Conservation (phyloP, 92 coral and sea anemone species). For the Desmophyllum pertusum region DNA sequence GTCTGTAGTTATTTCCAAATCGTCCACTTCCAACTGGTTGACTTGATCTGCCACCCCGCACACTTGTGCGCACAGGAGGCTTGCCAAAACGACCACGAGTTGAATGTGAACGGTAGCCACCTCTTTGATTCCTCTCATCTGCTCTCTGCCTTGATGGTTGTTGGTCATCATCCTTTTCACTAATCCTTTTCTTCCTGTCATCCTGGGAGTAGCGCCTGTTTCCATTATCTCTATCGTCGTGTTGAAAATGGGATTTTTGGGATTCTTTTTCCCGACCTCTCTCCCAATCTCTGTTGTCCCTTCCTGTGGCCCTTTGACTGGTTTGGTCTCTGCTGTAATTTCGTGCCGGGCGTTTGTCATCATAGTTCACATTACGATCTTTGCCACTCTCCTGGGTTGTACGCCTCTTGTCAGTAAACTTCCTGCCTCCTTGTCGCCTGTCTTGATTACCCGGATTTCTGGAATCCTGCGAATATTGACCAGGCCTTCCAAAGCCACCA, state of each 20-base stretch:
- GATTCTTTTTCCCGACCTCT: conserved; percentile 36
- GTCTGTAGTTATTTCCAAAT: conserved; percentile 59
- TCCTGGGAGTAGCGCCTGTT: conserved; percentile 34
- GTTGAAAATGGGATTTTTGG: background rate
- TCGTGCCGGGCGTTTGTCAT: conserved; percentile 23
- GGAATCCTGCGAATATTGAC: conserved; percentile 37
- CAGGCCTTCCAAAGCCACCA: conserved; percentile 66
- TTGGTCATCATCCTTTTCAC: conserved; percentile 38
- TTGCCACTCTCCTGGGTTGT: conserved; percentile 27
- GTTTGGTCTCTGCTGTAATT: conserved; percentile 32
- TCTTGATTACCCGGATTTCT: conserved; percentile 18
- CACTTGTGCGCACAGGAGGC: conserved; percentile 64
- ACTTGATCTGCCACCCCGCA: conserved; percentile 72
- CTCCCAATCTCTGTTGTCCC: conserved; percentile 30
- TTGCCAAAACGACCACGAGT: conserved; percentile 76
- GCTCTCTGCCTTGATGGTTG: conserved; percentile 22
- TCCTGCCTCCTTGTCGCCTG: conserved; percentile 19
- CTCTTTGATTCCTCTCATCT: conserved; percentile 36
- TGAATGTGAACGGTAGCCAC: conserved; percentile 49
- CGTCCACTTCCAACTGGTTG: conserved; percentile 87
- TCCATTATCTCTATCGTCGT: conserved; percentile 30
- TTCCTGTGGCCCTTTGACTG: conserved; percentile 1
- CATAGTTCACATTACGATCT: conserved; percentile 20
- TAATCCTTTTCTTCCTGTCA: conserved; percentile 30
- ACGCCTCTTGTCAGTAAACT: conserved; percentile 28